Conservation (phyloP, 2,888 invertebrate genomes). For the Heliconius cydno region DNA sequence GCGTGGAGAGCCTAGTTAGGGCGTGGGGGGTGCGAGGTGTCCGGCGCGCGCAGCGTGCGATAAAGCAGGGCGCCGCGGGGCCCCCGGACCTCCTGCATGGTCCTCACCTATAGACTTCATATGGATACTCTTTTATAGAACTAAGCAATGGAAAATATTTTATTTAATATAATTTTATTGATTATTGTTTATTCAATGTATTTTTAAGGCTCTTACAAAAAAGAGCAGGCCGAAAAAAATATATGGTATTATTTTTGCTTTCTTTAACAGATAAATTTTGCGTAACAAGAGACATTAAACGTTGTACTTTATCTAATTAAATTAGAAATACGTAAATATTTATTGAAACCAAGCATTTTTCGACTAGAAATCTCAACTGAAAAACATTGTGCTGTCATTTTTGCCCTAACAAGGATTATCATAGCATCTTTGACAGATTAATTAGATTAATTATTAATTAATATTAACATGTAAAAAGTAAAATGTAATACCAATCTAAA, state of each 20-base stretch:
- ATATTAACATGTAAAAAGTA: too few species aligned
- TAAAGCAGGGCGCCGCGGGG: constrained; percentile 82
- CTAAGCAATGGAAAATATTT: background rate
- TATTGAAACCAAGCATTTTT: background rate
- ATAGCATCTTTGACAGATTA: too few species aligned
- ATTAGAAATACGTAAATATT: too few species aligned
- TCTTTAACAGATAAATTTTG: too few species aligned
- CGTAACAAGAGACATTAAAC: too few species aligned
- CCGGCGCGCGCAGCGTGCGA: constrained; percentile 80
- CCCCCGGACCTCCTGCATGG: constrained; percentile 75
- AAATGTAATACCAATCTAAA: too few species aligned
- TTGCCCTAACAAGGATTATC: too few species aligned
- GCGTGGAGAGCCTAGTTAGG: constrained; percentile 46
- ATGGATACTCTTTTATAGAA: constrained; percentile 54
- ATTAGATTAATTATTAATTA: too few species aligned
- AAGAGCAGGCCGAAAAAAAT: too few species aligned
- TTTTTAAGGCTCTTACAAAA: too few species aligned
- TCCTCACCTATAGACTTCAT: constrained; percentile 43
- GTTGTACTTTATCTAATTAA: background rate
- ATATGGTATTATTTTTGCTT: too few species aligned
- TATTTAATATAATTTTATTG: background rate
- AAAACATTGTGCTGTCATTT: background rate
- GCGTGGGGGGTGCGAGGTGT: constrained; percentile 67
- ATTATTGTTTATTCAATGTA: too few species aligned
- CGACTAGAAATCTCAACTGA: background rate